Percentiles rank a stretch among this genome's conserved stretches.
Conservation (phyloP, 35 echinoderm and acorn worm species). For the Hemicentrotus pulcherrimus region DNA sequence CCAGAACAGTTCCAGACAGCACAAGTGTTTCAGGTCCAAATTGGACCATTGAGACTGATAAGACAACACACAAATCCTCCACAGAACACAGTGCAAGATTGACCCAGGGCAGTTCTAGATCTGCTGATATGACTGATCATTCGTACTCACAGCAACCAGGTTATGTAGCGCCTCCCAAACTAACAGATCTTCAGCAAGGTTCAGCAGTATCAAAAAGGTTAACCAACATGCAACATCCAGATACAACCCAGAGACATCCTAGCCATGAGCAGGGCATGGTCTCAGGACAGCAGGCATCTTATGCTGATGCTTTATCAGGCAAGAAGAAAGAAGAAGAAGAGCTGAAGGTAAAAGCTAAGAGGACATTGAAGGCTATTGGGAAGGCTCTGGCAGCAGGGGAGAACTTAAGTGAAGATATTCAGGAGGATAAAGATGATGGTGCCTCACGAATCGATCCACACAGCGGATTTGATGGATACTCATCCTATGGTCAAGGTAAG, state of each 20-base stretch:
- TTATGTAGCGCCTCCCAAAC: not conserved
- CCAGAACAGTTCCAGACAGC: not conserved
- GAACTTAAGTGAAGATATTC: not conserved
- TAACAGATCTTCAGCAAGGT: not conserved
- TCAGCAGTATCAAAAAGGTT: not conserved
- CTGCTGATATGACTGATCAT: not conserved
- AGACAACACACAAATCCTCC: not conserved
- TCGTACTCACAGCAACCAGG: not conserved
- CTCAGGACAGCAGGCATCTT: not conserved
- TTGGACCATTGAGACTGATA: not conserved
- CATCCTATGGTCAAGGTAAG: not conserved
- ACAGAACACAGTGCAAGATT: not conserved
- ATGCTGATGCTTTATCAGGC: not conserved
- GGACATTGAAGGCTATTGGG: constrained; percentile 15
- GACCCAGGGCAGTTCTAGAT: not conserved
- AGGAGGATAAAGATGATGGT: not conserved
- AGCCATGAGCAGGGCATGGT: not conserved
- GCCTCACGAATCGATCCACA: not conserved
- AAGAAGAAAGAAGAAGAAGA: constrained; percentile 4
- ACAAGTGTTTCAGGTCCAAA: not conserved
- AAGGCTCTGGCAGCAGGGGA: constrained; percentile 14
- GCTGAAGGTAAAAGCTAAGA: not conserved
- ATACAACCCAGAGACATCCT: not conserved
- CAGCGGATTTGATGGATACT: not conserved
- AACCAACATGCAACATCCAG: not conserved